A percentile compares a stretch with the other conserved stretches of the same genome.
phyloP scores from a whole-genome alignment of 2,888 invertebrate genomes.

The Cyclophora punctaria region DNA sequence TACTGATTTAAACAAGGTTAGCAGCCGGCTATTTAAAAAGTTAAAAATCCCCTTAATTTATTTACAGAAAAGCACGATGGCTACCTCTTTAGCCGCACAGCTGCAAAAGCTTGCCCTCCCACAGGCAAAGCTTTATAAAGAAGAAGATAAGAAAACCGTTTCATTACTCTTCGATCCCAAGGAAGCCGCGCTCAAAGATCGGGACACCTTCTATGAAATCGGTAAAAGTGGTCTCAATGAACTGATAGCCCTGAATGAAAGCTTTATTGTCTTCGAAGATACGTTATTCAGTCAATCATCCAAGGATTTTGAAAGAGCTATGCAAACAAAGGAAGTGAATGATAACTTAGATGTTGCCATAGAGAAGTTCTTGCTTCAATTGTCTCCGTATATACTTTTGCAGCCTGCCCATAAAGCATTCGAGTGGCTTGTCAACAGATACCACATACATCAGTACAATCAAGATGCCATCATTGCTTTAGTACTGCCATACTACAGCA shows the following conservation, averaged over 20 bases:
- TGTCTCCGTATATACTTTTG: conserved; percentile 92
- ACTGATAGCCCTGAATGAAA: conserved; percentile 81
- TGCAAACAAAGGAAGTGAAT: conserved; percentile 85
- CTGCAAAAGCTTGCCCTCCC: conserved; percentile 83
- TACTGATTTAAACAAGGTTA: no score
- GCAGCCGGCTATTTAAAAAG: no score
- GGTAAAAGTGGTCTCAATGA: conserved; percentile 91
- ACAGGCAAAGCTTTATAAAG: conserved; percentile 80
- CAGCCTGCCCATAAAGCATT: conserved; percentile 90
- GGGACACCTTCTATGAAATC: conserved; percentile 89
- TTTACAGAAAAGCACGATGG: conserved; percentile 29
- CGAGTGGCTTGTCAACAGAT: conserved; percentile 96
- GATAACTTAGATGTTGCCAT: conserved; percentile 83
- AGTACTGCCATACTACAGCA: conserved; percentile 94
- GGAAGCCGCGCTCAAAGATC: conserved; percentile 90
- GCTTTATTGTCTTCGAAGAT: conserved; percentile 82
- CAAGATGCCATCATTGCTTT: conserved; percentile 85
- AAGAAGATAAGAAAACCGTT: conserved; percentile 80
- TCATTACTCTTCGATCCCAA: conserved; percentile 93
- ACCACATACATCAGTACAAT: conserved; percentile 92
- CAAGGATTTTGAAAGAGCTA: conserved; percentile 85
- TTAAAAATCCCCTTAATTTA: not conserved
- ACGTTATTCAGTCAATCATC: conserved; percentile 86
- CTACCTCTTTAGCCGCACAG: conserved; percentile 86
- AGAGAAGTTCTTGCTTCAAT: conserved; percentile 82